Evolutionary conservation across 2,113 vertebrate species (phyloP).

Genomic region (Pluvianellus socialis): DNA sequence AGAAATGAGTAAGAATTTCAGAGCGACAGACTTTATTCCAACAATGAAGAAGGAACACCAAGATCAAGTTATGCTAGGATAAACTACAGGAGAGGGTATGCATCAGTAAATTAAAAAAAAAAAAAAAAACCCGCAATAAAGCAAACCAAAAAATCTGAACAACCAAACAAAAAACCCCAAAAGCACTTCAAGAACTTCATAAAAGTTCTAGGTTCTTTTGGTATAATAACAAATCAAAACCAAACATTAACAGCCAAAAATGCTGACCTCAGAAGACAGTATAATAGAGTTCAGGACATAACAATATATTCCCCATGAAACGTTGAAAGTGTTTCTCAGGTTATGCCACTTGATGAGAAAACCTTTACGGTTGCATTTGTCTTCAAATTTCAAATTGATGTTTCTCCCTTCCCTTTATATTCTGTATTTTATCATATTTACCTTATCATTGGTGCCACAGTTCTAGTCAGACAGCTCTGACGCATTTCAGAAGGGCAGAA

Average conservation of each 20-base stretch:
- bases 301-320: not conserved
- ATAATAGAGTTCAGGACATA: not conserved
- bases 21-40: not conserved
- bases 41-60: not conserved
- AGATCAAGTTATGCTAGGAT: not conserved
- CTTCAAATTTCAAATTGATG: not conserved
- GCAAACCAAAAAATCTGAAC: not conserved
- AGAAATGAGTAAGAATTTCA: not conserved
- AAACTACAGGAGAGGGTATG: not conserved
- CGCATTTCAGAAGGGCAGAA: not conserved
- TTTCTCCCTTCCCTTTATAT: not conserved
- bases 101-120: not conserved
- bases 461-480: not conserved
- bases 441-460: not conserved
- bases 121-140: not conserved
- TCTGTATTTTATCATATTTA: not conserved
- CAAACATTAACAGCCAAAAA: not conserved
- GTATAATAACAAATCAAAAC: not conserved
- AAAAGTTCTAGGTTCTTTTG: not conserved
- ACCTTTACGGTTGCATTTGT: not conserved
- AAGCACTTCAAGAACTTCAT: not conserved
- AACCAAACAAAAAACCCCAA: not conserved
- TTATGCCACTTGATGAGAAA: not conserved
- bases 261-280: not conserved
- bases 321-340: rapidly evolving